phyloP scores from a whole-genome alignment of 2,888 invertebrate species.

The Masnerella sp. region DNA sequence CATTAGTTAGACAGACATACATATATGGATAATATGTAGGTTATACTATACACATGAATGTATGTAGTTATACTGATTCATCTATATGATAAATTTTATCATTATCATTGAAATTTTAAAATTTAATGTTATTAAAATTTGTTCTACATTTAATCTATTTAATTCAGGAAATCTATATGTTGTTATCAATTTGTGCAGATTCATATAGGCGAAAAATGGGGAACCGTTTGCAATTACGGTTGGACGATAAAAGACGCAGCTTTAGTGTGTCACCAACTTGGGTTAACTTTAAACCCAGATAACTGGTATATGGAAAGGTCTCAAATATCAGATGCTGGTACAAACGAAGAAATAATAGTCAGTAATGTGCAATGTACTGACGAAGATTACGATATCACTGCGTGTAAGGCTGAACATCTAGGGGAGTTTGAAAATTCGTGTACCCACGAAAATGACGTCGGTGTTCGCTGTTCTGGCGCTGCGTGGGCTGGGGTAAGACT shows the following conservation, averaged over 20 bases:
- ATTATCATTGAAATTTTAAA: too few relatives aligned
- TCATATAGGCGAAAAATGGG: conserved; percentile 92
- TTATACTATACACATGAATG: too few relatives aligned
- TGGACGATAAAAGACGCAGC: conserved; percentile 96
- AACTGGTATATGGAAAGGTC: conserved; percentile 92
- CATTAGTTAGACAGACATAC: too few relatives aligned
- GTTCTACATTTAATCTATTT: background rate
- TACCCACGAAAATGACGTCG: conserved; percentile 91
- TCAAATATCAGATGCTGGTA: conserved; percentile 89
- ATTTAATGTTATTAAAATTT: too few relatives aligned
- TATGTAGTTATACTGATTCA: too few relatives aligned
- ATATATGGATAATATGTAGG: too few relatives aligned
- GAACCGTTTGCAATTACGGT: conserved; percentile 97
- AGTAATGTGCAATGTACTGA: conserved; percentile 95
- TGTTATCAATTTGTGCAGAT: conserved; percentile 78
- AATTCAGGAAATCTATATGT: conserved; percentile 4
- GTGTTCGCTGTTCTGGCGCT: conserved; percentile 91
- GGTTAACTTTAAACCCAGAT: conserved; percentile 92
- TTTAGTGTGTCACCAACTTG: conserved; percentile 96
- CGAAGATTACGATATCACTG: conserved; percentile 92
- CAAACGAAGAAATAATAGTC: conserved; percentile 86
- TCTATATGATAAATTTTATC: too few relatives aligned
- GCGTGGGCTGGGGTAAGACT: conserved; percentile 97
- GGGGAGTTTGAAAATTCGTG: conserved; percentile 93
- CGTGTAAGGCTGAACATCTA: conserved; percentile 88